phyloP scores from a whole-genome alignment of 1,140 invertebrate species.

The Cotesia glomerata region DNA sequence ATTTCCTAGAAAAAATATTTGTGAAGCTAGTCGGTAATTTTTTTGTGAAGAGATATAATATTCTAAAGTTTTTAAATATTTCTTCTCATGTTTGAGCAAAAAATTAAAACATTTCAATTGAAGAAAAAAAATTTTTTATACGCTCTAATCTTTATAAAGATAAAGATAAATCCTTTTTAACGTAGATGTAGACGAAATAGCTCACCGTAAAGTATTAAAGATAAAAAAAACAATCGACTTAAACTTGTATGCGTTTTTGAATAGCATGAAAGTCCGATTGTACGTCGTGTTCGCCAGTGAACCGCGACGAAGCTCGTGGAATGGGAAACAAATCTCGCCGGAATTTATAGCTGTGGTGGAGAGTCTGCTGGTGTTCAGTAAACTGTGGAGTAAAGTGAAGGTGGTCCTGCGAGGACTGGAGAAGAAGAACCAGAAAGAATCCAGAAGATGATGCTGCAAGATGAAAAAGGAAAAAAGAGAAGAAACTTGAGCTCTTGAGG shows the following conservation, averaged over 20 bases:
- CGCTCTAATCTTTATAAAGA: no score
- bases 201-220: neutral
- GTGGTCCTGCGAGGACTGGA: conserved; percentile 2
- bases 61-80: no score
- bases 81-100: no score
- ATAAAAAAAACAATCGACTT: neutral
- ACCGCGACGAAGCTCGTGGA: neutral
- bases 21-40: no score
- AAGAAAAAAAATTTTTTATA: no score
- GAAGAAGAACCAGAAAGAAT: neutral
- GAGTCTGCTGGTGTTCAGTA: neutral
- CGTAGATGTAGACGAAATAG: neutral
- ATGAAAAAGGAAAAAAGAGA: conserved; percentile 12
- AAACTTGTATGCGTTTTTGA: conserved; percentile 3
- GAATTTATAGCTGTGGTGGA: neutral
- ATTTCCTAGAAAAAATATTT: no score
- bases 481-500: neutral
- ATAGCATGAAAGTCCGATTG: conserved; percentile 14
- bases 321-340: conserved; percentile 15
- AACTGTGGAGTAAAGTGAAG: neutral
- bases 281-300: conserved; percentile 6
- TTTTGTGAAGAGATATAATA: no score
- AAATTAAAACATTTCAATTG: no score
- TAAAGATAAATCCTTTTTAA: neutral
- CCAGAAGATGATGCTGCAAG: neutral